Percentiles rank a stretch among this genome's conserved stretches.
These are phyloP conservation scores for Drosophila kepulauana DNA, from an alignment of 1,140 invertebrate genomes.

Conservation along the genomic window DNA sequence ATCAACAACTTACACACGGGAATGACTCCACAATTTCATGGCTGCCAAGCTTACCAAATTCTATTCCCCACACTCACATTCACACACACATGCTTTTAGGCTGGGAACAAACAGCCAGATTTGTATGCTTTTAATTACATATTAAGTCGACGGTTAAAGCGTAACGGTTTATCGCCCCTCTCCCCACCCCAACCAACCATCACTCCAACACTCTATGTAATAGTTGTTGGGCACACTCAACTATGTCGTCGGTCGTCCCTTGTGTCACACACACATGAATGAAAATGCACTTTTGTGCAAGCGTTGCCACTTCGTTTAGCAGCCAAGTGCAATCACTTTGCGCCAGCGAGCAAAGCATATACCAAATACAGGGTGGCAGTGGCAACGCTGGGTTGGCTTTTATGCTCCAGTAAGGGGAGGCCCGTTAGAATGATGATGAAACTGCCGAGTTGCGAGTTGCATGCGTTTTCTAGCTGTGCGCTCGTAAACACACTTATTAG, in stretches of 20 bases:
- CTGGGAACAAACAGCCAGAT: conserved; percentile 47
- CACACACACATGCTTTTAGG: conserved; percentile 20
- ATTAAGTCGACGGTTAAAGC: conserved; percentile 59
- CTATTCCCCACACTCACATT: conserved; percentile 26
- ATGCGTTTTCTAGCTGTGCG: conserved; percentile 54
- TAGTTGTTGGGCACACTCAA: neutral
- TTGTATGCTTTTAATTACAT: conserved; percentile 75
- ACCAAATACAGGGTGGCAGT: neutral
- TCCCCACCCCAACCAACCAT: neutral
- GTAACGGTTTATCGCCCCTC: conserved; percentile 65
- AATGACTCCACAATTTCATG: conserved; percentile 64
- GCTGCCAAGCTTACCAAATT: conserved; percentile 46
- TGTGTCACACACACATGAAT: conserved; percentile 16
- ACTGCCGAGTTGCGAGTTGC: conserved; percentile 53
- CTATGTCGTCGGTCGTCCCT: conserved; percentile 3
- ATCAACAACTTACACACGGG: conserved; percentile 29
- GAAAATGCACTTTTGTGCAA: conserved; percentile 3
- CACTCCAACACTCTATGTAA: neutral
- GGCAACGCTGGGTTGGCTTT: conserved; percentile 45
- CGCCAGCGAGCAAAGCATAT: neutral
- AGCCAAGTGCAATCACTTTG: conserved; percentile 4
- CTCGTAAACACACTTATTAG: conserved; percentile 55
- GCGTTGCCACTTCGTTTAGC: conserved; percentile 26
- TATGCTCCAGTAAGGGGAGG: conserved; percentile 73
- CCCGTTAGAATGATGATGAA: conserved; percentile 76